These are phyloP conservation scores for Ceratitis capitata DNA, from an alignment of 1,140 invertebrate species.

Conservation along the genomic window DNA sequence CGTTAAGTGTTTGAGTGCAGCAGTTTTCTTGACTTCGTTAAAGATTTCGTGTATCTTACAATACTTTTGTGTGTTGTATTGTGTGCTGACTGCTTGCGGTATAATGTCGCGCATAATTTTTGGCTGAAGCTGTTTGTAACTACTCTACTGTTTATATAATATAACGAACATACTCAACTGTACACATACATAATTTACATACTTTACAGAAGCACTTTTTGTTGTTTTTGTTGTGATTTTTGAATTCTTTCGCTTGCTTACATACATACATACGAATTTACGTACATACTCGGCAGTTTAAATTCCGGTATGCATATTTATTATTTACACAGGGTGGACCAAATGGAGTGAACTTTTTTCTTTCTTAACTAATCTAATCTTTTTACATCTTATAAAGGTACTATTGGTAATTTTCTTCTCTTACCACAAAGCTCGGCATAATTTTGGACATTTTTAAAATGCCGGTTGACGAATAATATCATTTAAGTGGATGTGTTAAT, in stretches of 20 bases:
- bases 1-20: background rate
- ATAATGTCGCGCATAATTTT: background rate
- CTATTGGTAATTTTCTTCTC: too few species aligned
- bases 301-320: background rate
- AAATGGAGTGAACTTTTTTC: too few species aligned
- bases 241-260: conserved; percentile 2
- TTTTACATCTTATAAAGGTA: too few species aligned
- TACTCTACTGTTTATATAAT: too few species aligned
- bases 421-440: too few species aligned
- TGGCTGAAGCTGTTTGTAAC: background rate
- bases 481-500: too few species aligned
- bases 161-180: background rate
- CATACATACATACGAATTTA: background rate
- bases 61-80: background rate
- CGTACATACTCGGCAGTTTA: conserved; percentile 18
- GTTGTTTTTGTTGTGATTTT: too few species aligned
- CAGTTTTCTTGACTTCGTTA: background rate
- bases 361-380: too few species aligned
- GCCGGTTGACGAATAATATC: too few species aligned
- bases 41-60: background rate
- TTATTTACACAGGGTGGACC: background rate
- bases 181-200: conserved; percentile 30
- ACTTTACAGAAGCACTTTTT: conserved; percentile 21
- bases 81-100: background rate
- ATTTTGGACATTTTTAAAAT: too few species aligned